A percentile compares a stretch with the other conserved stretches of the same genome.
These are phyloP conservation scores for Setophaga coronata DNA, from an alignment of 2,113 vertebrate genomes.

Conservation along the genomic window DNA sequence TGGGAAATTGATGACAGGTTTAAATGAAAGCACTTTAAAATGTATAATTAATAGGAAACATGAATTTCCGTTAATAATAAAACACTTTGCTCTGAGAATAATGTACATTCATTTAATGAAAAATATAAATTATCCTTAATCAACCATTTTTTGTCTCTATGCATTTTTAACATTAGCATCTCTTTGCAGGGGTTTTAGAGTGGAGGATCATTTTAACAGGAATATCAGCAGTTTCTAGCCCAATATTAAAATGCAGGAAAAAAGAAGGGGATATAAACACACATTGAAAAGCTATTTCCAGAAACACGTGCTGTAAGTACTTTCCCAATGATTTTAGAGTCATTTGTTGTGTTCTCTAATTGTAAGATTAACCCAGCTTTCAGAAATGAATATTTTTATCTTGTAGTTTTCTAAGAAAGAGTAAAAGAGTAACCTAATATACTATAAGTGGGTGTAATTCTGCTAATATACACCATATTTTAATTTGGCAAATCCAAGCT, in stretches of 20 bases:
- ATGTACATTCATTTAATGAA: slow-evolving; percentile 24
- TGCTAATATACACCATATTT: neutral
- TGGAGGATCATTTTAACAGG: neutral
- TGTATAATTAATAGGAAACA: slow-evolving; percentile 21
- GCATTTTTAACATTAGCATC: neutral
- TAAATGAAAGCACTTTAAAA: slow-evolving; percentile 35
- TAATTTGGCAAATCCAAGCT: neutral
- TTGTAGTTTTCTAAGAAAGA: neutral
- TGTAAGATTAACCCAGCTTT: neutral
- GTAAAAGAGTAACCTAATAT: neutral
- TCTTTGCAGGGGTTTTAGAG: neutral
- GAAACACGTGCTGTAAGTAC: neutral
- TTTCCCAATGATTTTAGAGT: neutral
- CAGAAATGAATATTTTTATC: neutral
- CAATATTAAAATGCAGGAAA: slow-evolving; percentile 51
- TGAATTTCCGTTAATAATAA: slow-evolving; percentile 29
- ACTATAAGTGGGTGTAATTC: neutral
- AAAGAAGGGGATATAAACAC: slow-evolving; percentile 39
- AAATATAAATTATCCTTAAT: slow-evolving; percentile 39
- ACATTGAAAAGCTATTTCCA: slow-evolving; percentile 55
- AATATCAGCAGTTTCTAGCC: neutral
- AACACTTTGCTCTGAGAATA: neutral
- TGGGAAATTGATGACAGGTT: neutral
- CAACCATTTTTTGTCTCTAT: neutral
- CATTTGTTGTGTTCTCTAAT: neutral